A percentile compares a stretch with the other conserved stretches of the same genome.
Conservation (phyloP, 2,113 vertebrate species). For the Paratilapia polleni region DNA sequence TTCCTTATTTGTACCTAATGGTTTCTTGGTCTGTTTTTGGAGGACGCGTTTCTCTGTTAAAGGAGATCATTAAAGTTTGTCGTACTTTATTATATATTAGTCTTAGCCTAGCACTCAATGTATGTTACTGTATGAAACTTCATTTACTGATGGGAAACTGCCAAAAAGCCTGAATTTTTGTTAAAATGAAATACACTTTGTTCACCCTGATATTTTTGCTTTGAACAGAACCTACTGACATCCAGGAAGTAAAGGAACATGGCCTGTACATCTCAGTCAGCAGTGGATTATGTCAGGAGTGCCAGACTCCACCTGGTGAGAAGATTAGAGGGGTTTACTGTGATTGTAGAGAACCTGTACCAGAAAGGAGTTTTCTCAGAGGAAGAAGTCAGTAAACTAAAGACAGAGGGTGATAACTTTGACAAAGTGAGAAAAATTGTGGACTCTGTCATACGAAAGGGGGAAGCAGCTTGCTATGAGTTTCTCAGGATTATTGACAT, state of each 20-base stretch:
- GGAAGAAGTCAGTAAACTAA: not conserved
- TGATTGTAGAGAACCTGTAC: constrained; percentile 32
- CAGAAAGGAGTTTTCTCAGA: not conserved
- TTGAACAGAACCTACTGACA: too few relatives aligned
- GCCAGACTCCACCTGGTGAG: not conserved
- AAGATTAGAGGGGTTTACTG: not conserved
- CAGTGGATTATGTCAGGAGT: fast-evolving
- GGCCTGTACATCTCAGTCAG: constrained; percentile 13
- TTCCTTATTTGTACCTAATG: too few relatives aligned
- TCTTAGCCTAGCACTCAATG: too few relatives aligned
- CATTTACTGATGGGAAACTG: too few relatives aligned
- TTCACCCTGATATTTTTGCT: too few relatives aligned
- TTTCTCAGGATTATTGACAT: constrained; percentile 13
- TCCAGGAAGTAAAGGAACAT: not conserved
- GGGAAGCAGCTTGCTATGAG: not conserved
- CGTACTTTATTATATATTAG: too few relatives aligned
- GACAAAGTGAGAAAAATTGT: not conserved
- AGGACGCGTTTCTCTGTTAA: too few relatives aligned
- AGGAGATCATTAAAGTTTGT: too few relatives aligned
- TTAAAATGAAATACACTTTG: too few relatives aligned
- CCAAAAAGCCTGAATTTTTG: too few relatives aligned
- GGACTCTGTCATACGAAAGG: not conserved
- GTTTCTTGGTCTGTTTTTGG: too few relatives aligned
- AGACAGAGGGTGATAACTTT: not conserved
- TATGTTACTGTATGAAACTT: too few relatives aligned